These are phyloP conservation scores for Nibea coibor DNA, from an alignment of 2,113 vertebrate species.

Conservation along the genomic window DNA sequence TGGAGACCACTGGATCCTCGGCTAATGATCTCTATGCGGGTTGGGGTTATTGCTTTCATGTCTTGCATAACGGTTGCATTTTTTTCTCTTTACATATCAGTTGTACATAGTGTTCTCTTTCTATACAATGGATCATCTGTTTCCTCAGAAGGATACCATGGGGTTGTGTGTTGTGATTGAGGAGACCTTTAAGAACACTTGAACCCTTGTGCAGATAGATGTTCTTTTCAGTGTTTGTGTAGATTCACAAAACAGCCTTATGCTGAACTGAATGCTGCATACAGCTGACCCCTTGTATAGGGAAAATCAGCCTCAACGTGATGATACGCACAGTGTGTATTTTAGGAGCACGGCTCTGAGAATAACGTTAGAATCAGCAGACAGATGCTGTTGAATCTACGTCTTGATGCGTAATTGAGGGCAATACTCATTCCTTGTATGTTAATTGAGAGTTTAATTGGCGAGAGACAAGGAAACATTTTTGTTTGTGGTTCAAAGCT, in stretches of 20 bases:
- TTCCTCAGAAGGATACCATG: conserved; percentile 3
- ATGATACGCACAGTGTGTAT: conserved; percentile 8
- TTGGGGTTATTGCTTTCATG: conserved; percentile 72
- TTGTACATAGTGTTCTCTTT: conserved; percentile 44
- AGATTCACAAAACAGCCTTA: background rate
- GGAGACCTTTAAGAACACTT: conserved; percentile 36
- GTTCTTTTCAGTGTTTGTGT: conserved; percentile 12
- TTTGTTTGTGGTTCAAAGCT: conserved; percentile 1
- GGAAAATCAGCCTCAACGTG: background rate
- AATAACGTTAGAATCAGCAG: conserved; percentile 6
- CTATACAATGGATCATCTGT: conserved; percentile 49
- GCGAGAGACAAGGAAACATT: conserved; percentile 22
- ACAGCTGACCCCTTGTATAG: background rate
- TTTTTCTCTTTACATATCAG: conserved; percentile 58
- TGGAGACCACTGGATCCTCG: conserved; percentile 70
- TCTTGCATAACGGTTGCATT: conserved; percentile 64
- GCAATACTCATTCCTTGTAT: background rate
- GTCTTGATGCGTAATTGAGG: conserved; percentile 5
- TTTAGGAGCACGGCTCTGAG: background rate
- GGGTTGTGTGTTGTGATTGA: conserved; percentile 2
- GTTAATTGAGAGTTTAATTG: background rate
- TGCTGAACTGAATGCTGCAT: background rate
- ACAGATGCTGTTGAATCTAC: conserved; percentile 22
- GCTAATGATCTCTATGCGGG: conserved; percentile 76
- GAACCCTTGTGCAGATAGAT: conserved; percentile 20